Evolutionary conservation across 2,113 vertebrate species (phyloP), one percentile per base, ranked within the genome.

Genomic region (Agelaius phoeniceus): DNA sequence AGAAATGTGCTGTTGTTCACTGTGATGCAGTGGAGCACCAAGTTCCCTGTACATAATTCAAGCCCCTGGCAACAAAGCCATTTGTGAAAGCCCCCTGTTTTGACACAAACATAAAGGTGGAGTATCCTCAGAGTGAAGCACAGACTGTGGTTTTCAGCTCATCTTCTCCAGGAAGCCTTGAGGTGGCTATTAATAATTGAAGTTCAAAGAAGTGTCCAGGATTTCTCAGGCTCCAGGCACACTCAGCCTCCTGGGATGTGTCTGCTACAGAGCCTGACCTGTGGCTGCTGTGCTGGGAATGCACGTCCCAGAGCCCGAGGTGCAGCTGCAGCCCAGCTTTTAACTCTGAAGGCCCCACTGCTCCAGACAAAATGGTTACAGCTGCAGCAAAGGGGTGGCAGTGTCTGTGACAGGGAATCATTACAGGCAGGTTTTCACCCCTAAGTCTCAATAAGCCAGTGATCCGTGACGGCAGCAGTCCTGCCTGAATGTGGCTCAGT

Each of bases 121-220:
- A 93, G 76, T 12, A 61, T 61, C 61, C 90, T 90, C 37, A 0
- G 16, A 72, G 83, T 11, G 26, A 78, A 94, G 79, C 15, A 6
- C 57, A 82, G 75, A 15, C 78, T 23, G 79, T 15, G 80, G 66
- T 87, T 94, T 83, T 37, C 65, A 61, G 86, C 79, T 74, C 3
- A 5, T 78, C 87, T 91, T 94, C 65, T 71, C 2, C 1, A 84
- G 65, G 76, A 91, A 84, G 92, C 95, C 90, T 93, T 54, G 76
- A 89, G 83, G 83, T 92, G 68, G 21, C 28, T 37, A 65, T 95
- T 76, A 92, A 89, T 87, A 92, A 93, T 61, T 88, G 17, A 94
- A 88, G 90, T 94, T 96, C 73, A 78, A 75, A 94, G 90, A 73
- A 5, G 75, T 26, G 86, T 88, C 94, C 96, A 16, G 90, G 88